Evolutionary conservation across 53 echinoderm and acorn worm species (phyloP).

Genomic region (Crossaster papposus): DNA sequence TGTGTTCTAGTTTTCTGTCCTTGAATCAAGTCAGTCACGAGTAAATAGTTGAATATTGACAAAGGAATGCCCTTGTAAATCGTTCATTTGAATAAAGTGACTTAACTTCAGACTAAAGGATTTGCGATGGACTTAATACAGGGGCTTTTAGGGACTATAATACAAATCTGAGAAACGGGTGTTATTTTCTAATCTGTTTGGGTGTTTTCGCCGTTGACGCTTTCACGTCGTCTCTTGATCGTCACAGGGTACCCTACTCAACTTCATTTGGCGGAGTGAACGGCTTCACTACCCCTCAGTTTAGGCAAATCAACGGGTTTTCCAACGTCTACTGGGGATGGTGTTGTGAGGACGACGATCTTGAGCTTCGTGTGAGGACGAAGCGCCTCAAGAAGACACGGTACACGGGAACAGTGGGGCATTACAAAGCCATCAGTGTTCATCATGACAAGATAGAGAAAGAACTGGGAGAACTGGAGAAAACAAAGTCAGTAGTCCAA

Average conservation of each 20-base stretch:
- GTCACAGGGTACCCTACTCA: constrained; percentile 41
- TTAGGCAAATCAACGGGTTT: constrained; percentile 38
- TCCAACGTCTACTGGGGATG: constrained; percentile 52
- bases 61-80: too few relatives aligned
- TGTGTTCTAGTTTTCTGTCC: too few relatives aligned
- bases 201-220: not conserved
- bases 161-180: too few relatives aligned
- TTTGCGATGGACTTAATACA: too few relatives aligned
- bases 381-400: not conserved
- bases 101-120: too few relatives aligned
- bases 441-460: constrained; percentile 10
- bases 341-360: constrained; percentile 59
- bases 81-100: too few relatives aligned
- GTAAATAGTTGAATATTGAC: too few relatives aligned
- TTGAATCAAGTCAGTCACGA: too few relatives aligned
- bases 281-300: constrained; percentile 34
- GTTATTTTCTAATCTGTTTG: not conserved
- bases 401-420: not conserved
- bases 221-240: not conserved
- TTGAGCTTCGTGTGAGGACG: not conserved
- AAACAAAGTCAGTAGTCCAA: constrained; percentile 3
- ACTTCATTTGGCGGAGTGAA: constrained; percentile 30
- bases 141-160: too few relatives aligned
- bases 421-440: constrained; percentile 38
- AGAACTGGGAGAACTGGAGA: not conserved